Evolutionary conservation across 2,113 vertebrate species (phyloP), one percentile per base, ranked within the genome.

Genomic region (Ia io): DNA sequence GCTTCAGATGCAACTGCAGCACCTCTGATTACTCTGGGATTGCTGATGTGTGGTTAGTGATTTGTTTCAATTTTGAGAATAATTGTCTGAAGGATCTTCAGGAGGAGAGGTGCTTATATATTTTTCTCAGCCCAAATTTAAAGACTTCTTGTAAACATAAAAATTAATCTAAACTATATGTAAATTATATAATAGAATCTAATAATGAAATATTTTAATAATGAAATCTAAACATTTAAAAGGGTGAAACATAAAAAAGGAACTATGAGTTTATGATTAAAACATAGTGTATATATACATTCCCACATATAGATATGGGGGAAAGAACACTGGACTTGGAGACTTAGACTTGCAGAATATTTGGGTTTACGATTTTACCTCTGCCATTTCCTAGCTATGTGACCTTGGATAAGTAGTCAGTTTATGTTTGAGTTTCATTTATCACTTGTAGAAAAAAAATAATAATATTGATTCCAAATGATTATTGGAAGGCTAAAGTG

Each of bases 1-100:
- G 94, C 95, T 94, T 96, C 93, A 97, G 87, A 96, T 92, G 92
- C 85, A 94, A 95, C 90, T 96, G 90, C 82, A 95, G 96, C 92
- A 96, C 94, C 91, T 95, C 92, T 96, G 90, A 93, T 93, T 94
- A 89, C 73, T 96, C 59, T 95, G 94, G 96, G 94, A 94, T 96
- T 97, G 84, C 93, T 93, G 91, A 94, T 96, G 90, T 95, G 63
- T 96, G 93, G 92, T 95, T 94, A 95, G 90, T 95, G 95, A 96
- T 92, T 88, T 90, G 85, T 94, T 90, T 90, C 44, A 85, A 28
- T 92, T 93, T 87, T 93, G 35, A 76, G 51, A 93, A 77, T 71
- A 92, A 85, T 88, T 67, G 30, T 70, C 44, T 76, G 44, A 90
- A 84, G 42, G 65, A 32, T 25, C 53, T 90, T 93, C 32, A 2